Evolutionary conservation across 2,797 vertebrate species (phyloP).

Genomic region (Pyrocephalus nanus): DNA sequence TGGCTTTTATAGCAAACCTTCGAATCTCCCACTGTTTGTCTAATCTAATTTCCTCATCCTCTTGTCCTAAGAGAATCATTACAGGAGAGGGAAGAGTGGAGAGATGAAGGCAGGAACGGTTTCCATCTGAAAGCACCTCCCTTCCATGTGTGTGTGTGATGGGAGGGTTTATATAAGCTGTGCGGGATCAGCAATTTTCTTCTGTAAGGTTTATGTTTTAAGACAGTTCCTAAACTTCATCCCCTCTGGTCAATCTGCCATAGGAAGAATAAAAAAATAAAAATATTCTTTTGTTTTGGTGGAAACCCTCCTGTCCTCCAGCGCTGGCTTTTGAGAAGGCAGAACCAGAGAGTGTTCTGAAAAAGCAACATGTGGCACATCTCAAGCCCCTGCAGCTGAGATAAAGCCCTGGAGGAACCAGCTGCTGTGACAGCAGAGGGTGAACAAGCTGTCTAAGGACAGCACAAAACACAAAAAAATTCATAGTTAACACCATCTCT

Average conservation of each 20-base stretch:
- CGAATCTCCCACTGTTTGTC: constrained; percentile 49
- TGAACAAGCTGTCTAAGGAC: background rate
- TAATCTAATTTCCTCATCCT: constrained; percentile 43
- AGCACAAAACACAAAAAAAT: background rate
- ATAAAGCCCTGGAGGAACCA: background rate
- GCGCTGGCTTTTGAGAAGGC: background rate
- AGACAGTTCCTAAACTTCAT: background rate
- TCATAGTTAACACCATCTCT: background rate
- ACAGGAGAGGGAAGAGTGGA: constrained; percentile 21
- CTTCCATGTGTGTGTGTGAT: background rate
- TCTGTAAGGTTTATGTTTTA: constrained; percentile 10
- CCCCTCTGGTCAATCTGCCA: constrained; percentile 34
- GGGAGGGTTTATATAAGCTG: constrained; percentile 39
- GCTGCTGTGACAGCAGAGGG: background rate
- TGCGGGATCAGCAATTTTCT: constrained; percentile 45
- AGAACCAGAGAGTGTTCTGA: background rate
- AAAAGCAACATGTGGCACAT: background rate
- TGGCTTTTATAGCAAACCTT: constrained; percentile 20
- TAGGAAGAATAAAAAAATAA: background rate
- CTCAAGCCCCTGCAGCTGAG: background rate
- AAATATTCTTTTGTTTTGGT: background rate
- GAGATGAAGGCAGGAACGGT: constrained; percentile 39
- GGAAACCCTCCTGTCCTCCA: background rate
- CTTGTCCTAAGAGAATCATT: constrained; percentile 59
- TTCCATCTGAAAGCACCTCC: constrained; percentile 42